Base-by-base conservation (phyloP, 2,888 invertebrate species). In the Atrina japonica region DNA sequence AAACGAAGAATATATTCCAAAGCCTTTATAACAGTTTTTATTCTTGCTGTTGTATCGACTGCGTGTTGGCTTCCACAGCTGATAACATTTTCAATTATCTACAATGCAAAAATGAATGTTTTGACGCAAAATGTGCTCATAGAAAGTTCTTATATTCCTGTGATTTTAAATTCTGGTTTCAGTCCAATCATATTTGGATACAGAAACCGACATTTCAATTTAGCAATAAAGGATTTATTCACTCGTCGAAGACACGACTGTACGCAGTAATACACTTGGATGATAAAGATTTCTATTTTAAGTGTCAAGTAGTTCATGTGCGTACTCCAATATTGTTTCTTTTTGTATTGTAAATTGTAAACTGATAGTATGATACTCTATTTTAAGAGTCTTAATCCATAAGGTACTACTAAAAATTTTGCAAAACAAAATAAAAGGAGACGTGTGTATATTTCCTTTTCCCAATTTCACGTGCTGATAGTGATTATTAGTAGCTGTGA, bases 41-140 rank as follows among this genome's bases (percentile, higher is more conserved):
- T 71, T 16, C 21, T 71, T 11, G 60, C 66, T 9, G 59, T 60
- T 27, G 50, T 71, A n/a, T 71, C 71, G 1, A 61, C 63, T 3
- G 0, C 63, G 21, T 71, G 66, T 25, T 71, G 71, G 71, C 47
- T 71, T 49, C 71, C 71, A 29, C 43, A 61, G n/a, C 29, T 71
- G 6, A 35, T 71, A n/a, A 49, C 53, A 7, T 56, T 50, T 11
- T 66, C 43, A 14, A 41, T 71, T n/a, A 43, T 66, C 11, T 41
- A 61, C 6, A 40, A 58, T n/a, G 45, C 63, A 16, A 40, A 65
- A 9, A 55, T 71, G 43, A 40, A 47, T 11, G 47, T 49, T 23
- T 14, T 41, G 5, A 21, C 18, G 16, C 27, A 61, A 25, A 52
- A 49, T 18, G 27, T 66, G 1, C 47, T 71, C 5, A 55, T 49